Evolutionary conservation across 2,888 invertebrate genomes (phyloP).

Genomic region (Drosophila anomelani): DNA sequence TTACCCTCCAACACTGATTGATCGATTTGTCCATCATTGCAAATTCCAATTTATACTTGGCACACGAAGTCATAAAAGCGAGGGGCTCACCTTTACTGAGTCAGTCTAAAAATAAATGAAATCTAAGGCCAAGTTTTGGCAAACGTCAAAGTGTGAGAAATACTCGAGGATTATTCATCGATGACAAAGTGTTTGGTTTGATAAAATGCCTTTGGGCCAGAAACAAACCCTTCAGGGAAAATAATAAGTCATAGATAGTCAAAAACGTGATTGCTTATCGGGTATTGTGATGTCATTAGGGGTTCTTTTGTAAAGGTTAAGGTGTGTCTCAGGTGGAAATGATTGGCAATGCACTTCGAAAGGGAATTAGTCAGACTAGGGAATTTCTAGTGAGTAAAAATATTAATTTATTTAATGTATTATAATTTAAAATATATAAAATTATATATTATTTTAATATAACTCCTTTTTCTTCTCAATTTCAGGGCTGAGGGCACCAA

Average conservation of each 20-base stretch:
- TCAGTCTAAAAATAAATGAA: constrained; percentile 32
- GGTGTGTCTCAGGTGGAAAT: constrained; percentile 15
- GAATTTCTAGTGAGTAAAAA: not conserved
- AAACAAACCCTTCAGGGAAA: constrained; percentile 36
- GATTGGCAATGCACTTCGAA: not conserved
- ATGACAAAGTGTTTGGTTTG: constrained; percentile 57
- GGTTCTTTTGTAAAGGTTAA: not conserved
- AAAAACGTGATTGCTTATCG: constrained; percentile 31
- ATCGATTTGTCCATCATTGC: constrained; percentile 52
- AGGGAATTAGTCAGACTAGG: constrained; percentile 10
- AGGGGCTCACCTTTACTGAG: constrained; percentile 29
- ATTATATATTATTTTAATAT: not conserved
- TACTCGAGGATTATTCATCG: constrained; percentile 50
- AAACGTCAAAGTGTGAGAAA: constrained; percentile 50
- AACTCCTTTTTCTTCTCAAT: not conserved
- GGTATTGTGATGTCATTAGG: constrained; percentile 3
- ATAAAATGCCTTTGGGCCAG: constrained; percentile 27
- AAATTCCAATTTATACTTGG: constrained; percentile 46
- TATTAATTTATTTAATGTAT: not conserved
- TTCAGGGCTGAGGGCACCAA: constrained; percentile 92
- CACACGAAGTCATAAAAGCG: constrained; percentile 22
- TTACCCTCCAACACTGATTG: constrained; percentile 52
- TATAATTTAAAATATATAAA: no score
- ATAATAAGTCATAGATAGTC: constrained; percentile 23
- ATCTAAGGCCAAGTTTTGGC: constrained; percentile 34